A percentile compares a stretch with the other conserved stretches of the same genome.
phyloP scores from a whole-genome alignment of 2,888 invertebrate genomes.

The Laothoe populi region DNA sequence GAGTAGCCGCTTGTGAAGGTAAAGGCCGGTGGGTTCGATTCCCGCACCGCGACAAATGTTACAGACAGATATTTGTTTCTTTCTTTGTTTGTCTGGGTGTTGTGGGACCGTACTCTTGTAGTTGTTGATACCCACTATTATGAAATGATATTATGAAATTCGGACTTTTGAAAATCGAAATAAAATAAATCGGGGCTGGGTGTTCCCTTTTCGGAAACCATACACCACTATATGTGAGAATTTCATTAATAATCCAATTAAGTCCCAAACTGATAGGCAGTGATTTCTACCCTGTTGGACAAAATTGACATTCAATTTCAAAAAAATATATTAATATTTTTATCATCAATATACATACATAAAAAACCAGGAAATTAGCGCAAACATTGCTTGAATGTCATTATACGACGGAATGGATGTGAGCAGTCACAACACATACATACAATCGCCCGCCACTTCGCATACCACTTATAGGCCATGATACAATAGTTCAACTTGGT shows the following conservation, averaged over 20 bases:
- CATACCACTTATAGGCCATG: conserved; percentile 8
- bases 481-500: conserved; percentile 8
- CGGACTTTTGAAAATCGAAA: too few species aligned
- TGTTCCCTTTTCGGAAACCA: too few species aligned
- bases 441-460: conserved; percentile 29
- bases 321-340: not conserved
- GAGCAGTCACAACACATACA: not conserved
- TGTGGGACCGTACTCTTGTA: too few species aligned
- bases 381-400: not conserved
- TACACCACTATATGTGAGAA: not conserved
- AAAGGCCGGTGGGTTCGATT: too few species aligned
- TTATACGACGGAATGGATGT: conserved; percentile 12
- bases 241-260: not conserved
- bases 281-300: not conserved
- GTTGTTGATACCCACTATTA: too few species aligned
- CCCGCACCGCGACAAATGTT: too few species aligned
- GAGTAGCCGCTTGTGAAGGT: too few species aligned
- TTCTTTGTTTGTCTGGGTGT: too few species aligned
- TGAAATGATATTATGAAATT: too few species aligned
- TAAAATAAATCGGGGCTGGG: too few species aligned
- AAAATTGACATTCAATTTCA: not conserved
- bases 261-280: not conserved
- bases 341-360: not conserved
- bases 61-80: too few species aligned
- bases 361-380: not conserved